Evolutionary conservation across 2,113 vertebrate species (phyloP).

Genomic region (Catagonus wagneri): DNA sequence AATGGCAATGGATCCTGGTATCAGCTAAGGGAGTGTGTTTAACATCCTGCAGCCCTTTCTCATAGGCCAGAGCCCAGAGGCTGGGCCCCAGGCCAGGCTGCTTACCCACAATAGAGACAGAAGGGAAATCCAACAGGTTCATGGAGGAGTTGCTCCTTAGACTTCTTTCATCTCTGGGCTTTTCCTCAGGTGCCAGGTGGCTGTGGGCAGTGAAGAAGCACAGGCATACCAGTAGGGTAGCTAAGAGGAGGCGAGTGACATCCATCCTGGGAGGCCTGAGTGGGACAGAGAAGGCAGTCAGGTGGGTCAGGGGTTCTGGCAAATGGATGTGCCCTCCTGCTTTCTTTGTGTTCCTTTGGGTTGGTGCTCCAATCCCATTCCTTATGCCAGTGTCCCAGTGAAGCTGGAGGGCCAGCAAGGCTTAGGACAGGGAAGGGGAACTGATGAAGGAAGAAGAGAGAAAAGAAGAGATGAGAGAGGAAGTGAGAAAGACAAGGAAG

Average conservation of each 20-base stretch:
- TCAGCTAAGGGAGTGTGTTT: background rate
- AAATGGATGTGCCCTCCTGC: background rate
- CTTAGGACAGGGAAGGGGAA: background rate
- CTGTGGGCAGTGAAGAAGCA: constrained; percentile 75
- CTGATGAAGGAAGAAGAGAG: constrained; percentile 7
- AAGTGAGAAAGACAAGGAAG: background rate
- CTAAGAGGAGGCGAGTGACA: constrained; percentile 80
- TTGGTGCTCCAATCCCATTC: background rate
- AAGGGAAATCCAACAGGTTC: constrained; percentile 80
- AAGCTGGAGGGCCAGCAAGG: background rate
- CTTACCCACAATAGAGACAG: constrained; percentile 89
- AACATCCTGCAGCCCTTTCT: background rate
- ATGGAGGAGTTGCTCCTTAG: constrained; percentile 74
- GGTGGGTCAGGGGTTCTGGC: background rate
- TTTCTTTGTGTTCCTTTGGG: background rate
- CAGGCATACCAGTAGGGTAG: constrained; percentile 82
- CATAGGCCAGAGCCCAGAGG: background rate
- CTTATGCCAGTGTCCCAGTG: background rate
- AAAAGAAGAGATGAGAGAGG: background rate
- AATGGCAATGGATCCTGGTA: background rate
- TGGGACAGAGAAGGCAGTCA: background rate
- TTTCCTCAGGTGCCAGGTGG: constrained; percentile 84
- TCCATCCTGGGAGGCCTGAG: constrained; percentile 76
- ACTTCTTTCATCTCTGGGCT: constrained; percentile 73
- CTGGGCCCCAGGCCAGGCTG: background rate